A percentile compares a stretch with the other conserved stretches of the same genome.
Conservation (phyloP, 2,888 invertebrate genomes). For the Pristionchus entomophagus region DNA sequence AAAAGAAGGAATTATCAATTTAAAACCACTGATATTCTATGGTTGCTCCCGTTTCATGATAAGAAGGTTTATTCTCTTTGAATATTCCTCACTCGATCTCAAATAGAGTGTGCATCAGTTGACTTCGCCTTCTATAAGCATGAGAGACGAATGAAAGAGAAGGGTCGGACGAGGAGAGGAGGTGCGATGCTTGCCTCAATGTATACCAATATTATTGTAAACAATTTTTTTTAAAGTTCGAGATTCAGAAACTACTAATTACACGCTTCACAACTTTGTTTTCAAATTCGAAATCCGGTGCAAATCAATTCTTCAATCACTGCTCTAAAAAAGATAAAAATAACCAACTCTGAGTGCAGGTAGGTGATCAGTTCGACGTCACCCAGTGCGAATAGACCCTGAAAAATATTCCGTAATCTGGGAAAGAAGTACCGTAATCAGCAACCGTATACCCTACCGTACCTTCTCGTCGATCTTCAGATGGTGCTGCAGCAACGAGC, state of each 20-base stretch:
- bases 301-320: too few relatives aligned
- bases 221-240: too few relatives aligned
- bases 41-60: too few relatives aligned
- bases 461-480: background rate
- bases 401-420: background rate
- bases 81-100: background rate
- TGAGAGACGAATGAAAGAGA: constrained; percentile 54
- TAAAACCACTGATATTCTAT: background rate
- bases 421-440: background rate
- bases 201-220: background rate
- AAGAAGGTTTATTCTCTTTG: too few relatives aligned
- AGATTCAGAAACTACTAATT: too few relatives aligned
- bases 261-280: too few relatives aligned
- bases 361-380: constrained; percentile 36
- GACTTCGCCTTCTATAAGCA: background rate
- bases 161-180: constrained; percentile 47
- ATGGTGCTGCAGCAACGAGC: constrained; percentile 36
- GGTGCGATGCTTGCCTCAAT: constrained; percentile 51
- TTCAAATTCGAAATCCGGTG: background rate
- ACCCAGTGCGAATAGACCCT: constrained; percentile 37
- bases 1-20: background rate
- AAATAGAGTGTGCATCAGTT: constrained; percentile 8
- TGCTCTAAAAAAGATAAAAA: background rate
- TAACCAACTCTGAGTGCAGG: constrained; percentile 40
- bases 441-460: background rate